phyloP scores from a whole-genome alignment of 2,888 invertebrate species.

The Lagria hirta region DNA sequence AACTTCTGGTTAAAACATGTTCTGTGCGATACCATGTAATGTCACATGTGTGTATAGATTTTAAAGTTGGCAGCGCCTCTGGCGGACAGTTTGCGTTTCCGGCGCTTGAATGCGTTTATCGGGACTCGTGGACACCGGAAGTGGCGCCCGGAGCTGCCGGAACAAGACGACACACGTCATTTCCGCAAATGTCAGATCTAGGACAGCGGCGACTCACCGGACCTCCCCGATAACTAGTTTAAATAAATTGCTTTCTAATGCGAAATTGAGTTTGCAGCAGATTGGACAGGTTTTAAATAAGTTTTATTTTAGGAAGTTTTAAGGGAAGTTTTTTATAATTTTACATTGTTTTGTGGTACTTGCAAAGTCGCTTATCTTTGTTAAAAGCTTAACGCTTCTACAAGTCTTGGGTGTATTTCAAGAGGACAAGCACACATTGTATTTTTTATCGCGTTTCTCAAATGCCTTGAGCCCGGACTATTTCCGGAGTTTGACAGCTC shows the following conservation, averaged over 20 bases:
- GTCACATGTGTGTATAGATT: conserved; percentile 34
- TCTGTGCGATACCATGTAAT: too few relatives aligned
- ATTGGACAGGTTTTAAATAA: neutral
- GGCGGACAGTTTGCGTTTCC: conserved; percentile 54
- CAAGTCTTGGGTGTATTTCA: conserved; percentile 10
- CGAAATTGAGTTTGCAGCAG: conserved; percentile 21
- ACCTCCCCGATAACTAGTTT: conserved; percentile 34
- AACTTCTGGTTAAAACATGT: too few relatives aligned
- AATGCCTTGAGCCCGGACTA: conserved; percentile 50
- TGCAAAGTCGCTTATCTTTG: too few relatives aligned
- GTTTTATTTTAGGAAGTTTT: neutral
- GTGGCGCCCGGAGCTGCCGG: conserved; percentile 53
- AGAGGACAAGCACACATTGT: conserved; percentile 15
- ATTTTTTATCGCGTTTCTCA: conserved; percentile 48
- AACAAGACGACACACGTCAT: conserved; percentile 56
- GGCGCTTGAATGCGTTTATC: conserved; percentile 53
- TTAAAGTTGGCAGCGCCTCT: conserved; percentile 47
- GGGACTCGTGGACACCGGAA: conserved; percentile 52
- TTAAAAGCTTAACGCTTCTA: too few relatives aligned
- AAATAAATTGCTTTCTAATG: conserved; percentile 34
- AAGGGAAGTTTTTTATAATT: too few relatives aligned
- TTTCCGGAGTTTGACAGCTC: conserved; percentile 54
- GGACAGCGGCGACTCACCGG: conserved; percentile 37
- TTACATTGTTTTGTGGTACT: too few relatives aligned
- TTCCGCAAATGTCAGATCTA: conserved; percentile 53